phyloP scores from a whole-genome alignment of 2,113 vertebrate genomes.

The Grammomys surdaster region DNA sequence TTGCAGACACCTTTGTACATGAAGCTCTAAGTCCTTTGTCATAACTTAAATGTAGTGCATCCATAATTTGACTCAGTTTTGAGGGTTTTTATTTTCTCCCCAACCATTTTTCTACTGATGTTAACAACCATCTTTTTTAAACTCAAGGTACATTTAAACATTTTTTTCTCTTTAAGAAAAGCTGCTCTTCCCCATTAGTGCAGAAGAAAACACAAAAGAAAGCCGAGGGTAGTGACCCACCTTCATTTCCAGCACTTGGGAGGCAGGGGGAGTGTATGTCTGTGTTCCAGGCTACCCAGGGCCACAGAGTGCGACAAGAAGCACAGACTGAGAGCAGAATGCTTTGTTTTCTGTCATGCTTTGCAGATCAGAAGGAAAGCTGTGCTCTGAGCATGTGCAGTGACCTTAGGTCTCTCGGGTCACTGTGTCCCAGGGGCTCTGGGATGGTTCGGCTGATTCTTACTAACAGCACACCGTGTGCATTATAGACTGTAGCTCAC shows the following conservation, averaged over 20 bases:
- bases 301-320: not conserved
- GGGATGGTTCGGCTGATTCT: not conserved
- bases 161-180: not conserved
- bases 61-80: not conserved
- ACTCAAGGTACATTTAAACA: not conserved
- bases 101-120: slow-evolving; percentile 1
- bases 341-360: not conserved
- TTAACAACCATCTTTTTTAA: slow-evolving; percentile 19
- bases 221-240: not conserved
- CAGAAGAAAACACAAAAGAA: slow-evolving; percentile 15
- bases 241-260: not conserved
- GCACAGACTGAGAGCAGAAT: not conserved
- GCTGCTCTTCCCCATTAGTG: not conserved
- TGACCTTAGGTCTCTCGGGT: not conserved
- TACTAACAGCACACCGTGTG: not conserved
- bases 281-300: not conserved
- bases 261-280: not conserved
- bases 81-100: not conserved
- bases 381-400: not conserved
- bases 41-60: not conserved
- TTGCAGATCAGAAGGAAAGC: not conserved
- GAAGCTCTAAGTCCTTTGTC: not conserved
- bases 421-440: not conserved
- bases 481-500: not conserved
- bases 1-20: not conserved